Conservation (phyloP, 2,113 vertebrate genomes). For the Hydropotes inermis region DNA sequence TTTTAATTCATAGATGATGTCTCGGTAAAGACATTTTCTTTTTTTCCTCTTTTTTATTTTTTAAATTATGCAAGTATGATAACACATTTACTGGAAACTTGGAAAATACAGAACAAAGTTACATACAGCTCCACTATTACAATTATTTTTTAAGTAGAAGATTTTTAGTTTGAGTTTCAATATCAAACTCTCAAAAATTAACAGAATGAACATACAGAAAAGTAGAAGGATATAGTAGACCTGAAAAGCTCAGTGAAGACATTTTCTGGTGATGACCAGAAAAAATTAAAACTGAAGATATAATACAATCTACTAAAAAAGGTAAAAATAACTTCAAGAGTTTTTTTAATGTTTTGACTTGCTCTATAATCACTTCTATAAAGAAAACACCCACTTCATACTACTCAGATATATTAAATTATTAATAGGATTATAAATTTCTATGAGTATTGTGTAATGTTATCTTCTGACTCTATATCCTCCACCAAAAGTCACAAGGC, state of each 20-base stretch:
- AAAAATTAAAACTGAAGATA: slow-evolving; percentile 26
- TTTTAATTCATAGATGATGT: neutral
- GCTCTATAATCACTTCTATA: slow-evolving; percentile 7
- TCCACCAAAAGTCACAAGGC: neutral
- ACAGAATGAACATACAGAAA: neutral
- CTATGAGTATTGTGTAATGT: neutral
- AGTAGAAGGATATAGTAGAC: neutral
- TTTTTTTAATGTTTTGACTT: neutral
- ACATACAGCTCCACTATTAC: neutral
- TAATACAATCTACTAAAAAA: neutral
- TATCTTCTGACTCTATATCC: neutral
- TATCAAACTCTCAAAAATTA: neutral
- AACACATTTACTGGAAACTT: neutral
- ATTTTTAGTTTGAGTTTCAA: neutral
- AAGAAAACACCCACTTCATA: slow-evolving; percentile 13
- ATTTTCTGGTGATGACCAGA: neutral
- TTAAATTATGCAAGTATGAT: neutral
- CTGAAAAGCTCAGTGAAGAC: neutral
- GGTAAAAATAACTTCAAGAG: neutral
- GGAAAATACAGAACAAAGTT: neutral
- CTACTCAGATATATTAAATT: slow-evolving; percentile 28
- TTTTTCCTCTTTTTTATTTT: neutral
- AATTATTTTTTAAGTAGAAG: neutral
- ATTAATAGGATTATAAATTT: slow-evolving; percentile 6
- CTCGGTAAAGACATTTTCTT: neutral